Evolutionary conservation across 2,113 vertebrate species (phyloP).

Genomic region (Chascanopsetta lugubris): DNA sequence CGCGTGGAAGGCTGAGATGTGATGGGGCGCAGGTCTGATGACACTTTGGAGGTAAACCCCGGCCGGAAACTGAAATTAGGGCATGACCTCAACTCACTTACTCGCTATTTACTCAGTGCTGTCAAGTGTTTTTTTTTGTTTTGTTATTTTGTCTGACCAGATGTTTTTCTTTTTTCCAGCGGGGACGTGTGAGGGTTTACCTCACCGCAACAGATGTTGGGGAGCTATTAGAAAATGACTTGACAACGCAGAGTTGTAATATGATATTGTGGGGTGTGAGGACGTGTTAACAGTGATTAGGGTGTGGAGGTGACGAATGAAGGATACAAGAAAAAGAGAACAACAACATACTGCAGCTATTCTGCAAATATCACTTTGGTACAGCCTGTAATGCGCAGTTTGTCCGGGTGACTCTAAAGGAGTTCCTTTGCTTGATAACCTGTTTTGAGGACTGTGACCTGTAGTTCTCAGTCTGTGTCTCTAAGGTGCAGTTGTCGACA

Average conservation of each 20-base stretch:
- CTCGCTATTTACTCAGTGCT: conserved; percentile 3
- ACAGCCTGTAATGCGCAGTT: not conserved
- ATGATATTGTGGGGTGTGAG: not conserved
- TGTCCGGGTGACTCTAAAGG: not conserved
- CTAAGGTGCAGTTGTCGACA: not conserved
- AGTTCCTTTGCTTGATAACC: not conserved
- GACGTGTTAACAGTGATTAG: not conserved
- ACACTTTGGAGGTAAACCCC: not conserved
- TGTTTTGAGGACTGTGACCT: not conserved
- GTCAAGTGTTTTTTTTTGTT: conserved; percentile 6
- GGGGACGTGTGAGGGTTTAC: not conserved
- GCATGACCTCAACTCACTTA: not conserved
- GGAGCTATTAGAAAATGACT: not conserved
- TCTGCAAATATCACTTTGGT: not conserved
- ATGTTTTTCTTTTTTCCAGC: conserved; percentile 29
- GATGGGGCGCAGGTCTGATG: not conserved
- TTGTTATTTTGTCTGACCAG: conserved; percentile 24
- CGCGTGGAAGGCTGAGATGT: not conserved
- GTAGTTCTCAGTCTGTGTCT: not conserved
- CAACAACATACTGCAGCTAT: not conserved
- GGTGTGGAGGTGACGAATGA: not conserved
- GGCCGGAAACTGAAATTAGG: not conserved
- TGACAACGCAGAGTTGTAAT: conserved; percentile 2
- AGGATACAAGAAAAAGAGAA: not conserved
- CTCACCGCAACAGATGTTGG: not conserved